Evolutionary conservation across 2,888 invertebrate genomes (phyloP).

Genomic region (Limenitis camilla): DNA sequence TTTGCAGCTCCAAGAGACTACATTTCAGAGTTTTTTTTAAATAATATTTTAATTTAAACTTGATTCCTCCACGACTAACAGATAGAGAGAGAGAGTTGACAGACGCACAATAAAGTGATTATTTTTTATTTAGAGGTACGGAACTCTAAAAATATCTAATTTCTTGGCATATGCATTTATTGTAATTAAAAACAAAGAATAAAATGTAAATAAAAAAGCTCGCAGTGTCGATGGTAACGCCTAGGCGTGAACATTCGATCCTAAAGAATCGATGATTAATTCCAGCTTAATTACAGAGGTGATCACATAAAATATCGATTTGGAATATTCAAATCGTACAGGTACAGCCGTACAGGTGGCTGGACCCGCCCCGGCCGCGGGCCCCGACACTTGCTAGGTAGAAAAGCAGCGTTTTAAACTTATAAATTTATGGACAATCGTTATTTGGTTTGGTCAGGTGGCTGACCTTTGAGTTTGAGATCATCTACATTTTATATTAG

Average conservation of each 20-base stretch:
- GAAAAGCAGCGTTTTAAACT: slow-evolving; percentile 17
- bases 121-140: no score
- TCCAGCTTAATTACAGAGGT: slow-evolving; percentile 64
- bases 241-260: slow-evolving; percentile 53
- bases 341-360: slow-evolving; percentile 52
- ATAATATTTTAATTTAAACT: no score
- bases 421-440: slow-evolving; percentile 19
- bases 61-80: no score
- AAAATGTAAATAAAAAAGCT: slow-evolving; percentile 4
- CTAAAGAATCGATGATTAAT: slow-evolving; percentile 46
- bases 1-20: no score
- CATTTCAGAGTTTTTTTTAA: no score
- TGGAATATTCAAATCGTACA: slow-evolving; percentile 50
- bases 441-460: slow-evolving; percentile 14
- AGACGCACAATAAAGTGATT: no score
- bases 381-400: slow-evolving; percentile 46
- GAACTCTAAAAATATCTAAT: no score
- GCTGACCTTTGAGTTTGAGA: background rate
- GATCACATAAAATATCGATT: slow-evolving; percentile 69
- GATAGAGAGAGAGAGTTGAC: no score
- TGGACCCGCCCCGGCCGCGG: slow-evolving; percentile 54
- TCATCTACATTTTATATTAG: no score
- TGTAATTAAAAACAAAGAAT: background rate
- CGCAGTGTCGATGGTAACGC: slow-evolving; percentile 49
- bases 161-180: background rate